Conservation (phyloP, 30 jellyfish, hydroid and myxozoan species). For the Catostylus mosaicus region DNA sequence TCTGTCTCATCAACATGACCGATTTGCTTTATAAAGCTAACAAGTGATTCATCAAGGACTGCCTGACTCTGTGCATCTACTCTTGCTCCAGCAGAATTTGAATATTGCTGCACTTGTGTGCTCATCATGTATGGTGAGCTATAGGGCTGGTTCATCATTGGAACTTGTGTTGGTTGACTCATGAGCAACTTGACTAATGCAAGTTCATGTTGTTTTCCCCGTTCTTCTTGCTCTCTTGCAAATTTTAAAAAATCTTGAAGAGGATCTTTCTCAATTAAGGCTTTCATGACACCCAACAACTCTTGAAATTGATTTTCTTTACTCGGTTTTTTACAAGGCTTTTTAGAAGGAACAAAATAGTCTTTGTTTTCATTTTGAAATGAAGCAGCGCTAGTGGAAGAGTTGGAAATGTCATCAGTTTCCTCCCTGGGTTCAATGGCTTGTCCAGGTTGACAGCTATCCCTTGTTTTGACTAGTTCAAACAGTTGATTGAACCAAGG, state of each 20-base stretch:
- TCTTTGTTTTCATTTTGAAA: constrained; percentile 11
- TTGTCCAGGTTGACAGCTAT: constrained; percentile 43
- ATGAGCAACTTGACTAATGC: constrained; percentile 18
- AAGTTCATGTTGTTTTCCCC: constrained; percentile 56
- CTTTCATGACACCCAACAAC: constrained; percentile 23
- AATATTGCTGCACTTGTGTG: constrained; percentile 32
- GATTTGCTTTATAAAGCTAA: constrained; percentile 18
- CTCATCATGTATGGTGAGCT: constrained; percentile 29
- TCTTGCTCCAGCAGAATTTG: too few relatives aligned
- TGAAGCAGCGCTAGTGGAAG: background rate
- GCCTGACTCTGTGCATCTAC: too few relatives aligned
- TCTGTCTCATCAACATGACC: constrained; percentile 24
- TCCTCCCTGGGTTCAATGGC: constrained; percentile 38
- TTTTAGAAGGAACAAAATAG: constrained; percentile 4
- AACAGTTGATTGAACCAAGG: constrained; percentile 61
- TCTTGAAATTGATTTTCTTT: constrained; percentile 12
- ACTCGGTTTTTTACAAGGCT: constrained; percentile 3
- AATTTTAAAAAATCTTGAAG: constrained; percentile 39
- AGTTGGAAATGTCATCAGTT: too few relatives aligned
- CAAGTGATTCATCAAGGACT: constrained; percentile 42
- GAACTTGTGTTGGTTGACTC: constrained; percentile 43
- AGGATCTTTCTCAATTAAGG: constrained; percentile 38
- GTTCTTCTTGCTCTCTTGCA: constrained; percentile 51
- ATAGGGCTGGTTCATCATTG: constrained; percentile 28
- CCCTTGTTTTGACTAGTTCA: constrained; percentile 53